Conservation (phyloP, 2,888 invertebrate genomes). For the Cryptocheilus praepositus region DNA sequence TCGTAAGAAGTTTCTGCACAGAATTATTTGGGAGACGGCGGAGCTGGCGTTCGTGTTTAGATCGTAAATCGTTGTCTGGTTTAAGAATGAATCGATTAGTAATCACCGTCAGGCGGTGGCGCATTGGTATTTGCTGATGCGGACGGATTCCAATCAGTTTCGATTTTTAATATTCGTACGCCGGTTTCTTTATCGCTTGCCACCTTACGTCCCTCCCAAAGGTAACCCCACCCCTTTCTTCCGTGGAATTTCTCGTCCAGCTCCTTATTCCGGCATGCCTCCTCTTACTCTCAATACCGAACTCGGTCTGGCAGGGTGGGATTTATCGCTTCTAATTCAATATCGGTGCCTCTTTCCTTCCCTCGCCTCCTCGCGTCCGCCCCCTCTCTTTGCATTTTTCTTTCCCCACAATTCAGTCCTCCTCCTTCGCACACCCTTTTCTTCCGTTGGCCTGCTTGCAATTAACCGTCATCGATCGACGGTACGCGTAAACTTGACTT, state of each 20-base stretch:
- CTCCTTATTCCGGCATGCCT: constrained; percentile 37
- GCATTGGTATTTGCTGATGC: constrained; percentile 15
- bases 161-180: constrained; percentile 70
- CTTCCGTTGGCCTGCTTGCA: constrained; percentile 49
- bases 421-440: constrained; percentile 24
- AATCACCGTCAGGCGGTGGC: constrained; percentile 12
- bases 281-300: constrained; percentile 59
- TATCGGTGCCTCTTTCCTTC: constrained; percentile 49
- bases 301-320: constrained; percentile 57
- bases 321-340: constrained; percentile 73
- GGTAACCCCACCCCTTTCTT: constrained; percentile 19
- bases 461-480: constrained; percentile 65
- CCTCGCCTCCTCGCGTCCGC: no score
- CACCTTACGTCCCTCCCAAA: constrained; percentile 26
- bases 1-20: no score
- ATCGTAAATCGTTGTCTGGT: no score
- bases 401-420: constrained; percentile 5
- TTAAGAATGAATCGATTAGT: no score
- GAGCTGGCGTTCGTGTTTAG: no score
- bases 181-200: constrained; percentile 64
- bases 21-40: no score
- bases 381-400: not conserved
- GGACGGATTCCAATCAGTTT: constrained; percentile 62
- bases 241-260: constrained; percentile 33
- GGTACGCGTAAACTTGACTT: not conserved